These are phyloP conservation scores for Bactericera cockerelli DNA, from an alignment of 1,140 invertebrate genomes.

Conservation along the genomic window DNA sequence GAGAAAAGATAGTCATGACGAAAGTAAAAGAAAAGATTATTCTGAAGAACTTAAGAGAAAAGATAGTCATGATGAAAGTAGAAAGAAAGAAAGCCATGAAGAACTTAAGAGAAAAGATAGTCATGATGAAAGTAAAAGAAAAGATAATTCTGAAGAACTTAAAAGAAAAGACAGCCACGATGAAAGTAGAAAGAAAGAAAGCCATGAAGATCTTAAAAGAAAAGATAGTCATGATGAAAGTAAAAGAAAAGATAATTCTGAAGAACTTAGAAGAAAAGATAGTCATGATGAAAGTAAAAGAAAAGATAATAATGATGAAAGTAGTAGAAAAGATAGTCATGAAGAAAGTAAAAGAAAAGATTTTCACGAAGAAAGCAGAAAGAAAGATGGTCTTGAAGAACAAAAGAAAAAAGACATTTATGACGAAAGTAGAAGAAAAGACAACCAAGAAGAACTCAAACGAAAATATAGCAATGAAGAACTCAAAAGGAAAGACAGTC, in stretches of 20 bases:
- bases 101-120: slow-evolving; percentile 17
- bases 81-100: slow-evolving; percentile 11
- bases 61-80: slow-evolving; percentile 16
- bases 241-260: slow-evolving; percentile 6
- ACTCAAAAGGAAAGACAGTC: slow-evolving; percentile 13
- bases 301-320: neutral
- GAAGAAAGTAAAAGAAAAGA: too few relatives aligned
- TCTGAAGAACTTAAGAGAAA: slow-evolving; percentile 17
- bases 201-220: slow-evolving; percentile 16
- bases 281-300: slow-evolving; percentile 11
- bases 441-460: slow-evolving; percentile 2
- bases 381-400: too few relatives aligned
- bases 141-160: slow-evolving; percentile 2
- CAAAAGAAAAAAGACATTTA: neutral
- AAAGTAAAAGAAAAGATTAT: slow-evolving; percentile 16
- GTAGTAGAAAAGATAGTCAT: slow-evolving; percentile 9
- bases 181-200: slow-evolving; percentile 16
- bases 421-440: neutral
- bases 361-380: too few relatives aligned
- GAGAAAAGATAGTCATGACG: slow-evolving; percentile 16
- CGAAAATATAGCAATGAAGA: slow-evolving; percentile 15
- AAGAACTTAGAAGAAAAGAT: slow-evolving; percentile 9
- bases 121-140: slow-evolving; percentile 15
- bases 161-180: slow-evolving; percentile 14
- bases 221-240: slow-evolving; percentile 1